These are phyloP conservation scores for Polietes domitor DNA, from an alignment of 2,888 invertebrate species.

Conservation along the genomic window DNA sequence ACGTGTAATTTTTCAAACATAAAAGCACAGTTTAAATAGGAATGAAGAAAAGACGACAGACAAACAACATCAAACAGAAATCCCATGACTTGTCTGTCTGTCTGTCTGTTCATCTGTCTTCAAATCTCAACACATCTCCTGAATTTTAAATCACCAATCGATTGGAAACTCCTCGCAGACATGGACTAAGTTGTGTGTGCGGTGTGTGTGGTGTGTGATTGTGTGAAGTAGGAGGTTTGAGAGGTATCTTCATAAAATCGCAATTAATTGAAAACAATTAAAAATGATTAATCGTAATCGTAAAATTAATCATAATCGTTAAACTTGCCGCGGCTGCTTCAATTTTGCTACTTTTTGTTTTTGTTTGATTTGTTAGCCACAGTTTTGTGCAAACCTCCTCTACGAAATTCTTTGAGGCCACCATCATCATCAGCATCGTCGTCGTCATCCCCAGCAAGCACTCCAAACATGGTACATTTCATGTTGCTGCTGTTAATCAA, in stretches of 20 bases:
- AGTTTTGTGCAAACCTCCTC: neutral
- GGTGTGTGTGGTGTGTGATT: too few relatives aligned
- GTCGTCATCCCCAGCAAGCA: neutral
- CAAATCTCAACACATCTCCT: neutral
- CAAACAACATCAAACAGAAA: neutral
- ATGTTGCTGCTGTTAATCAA: conserved; percentile 30
- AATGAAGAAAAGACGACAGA: neutral
- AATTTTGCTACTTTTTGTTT: conserved; percentile 9
- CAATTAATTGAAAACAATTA: conserved; percentile 46
- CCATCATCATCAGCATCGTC: too few relatives aligned
- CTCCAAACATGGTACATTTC: neutral
- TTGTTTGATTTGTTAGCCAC: neutral
- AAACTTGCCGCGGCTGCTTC: neutral
- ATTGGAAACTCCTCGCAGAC: neutral
- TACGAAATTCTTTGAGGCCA: neutral
- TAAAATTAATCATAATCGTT: conserved; percentile 24
- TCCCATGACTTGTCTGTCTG: neutral
- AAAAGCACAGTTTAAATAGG: neutral
- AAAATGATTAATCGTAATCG: conserved; percentile 52
- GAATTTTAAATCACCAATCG: conserved; percentile 14
- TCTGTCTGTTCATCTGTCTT: too few relatives aligned
- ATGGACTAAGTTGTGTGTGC: too few relatives aligned
- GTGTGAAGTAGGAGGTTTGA: neutral
- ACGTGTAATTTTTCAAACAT: conserved; percentile 39
- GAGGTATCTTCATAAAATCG: conserved; percentile 19